Percentiles rank a stretch among this genome's conserved stretches.
These are phyloP conservation scores for Atta cephalotes DNA, from an alignment of 1,140 invertebrate genomes.

Conservation along the genomic window DNA sequence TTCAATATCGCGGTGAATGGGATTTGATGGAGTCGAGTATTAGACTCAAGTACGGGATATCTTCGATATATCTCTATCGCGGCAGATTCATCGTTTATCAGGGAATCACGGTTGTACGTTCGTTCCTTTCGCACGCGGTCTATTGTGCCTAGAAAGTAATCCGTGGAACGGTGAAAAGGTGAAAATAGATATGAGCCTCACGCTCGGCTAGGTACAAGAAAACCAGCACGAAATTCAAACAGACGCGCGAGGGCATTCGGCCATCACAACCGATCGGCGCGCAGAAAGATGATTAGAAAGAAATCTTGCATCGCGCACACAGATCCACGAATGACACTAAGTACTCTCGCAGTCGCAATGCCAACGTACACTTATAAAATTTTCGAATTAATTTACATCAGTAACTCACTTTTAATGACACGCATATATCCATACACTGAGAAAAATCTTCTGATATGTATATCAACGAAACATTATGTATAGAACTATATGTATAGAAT, in stretches of 20 bases:
- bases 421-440: neutral
- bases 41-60: neutral
- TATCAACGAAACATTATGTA: too few relatives aligned
- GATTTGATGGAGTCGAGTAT: slow-evolving; percentile 1
- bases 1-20: neutral
- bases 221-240: slow-evolving; percentile 61
- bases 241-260: slow-evolving; percentile 40
- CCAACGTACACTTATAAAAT: neutral
- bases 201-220: slow-evolving; percentile 65
- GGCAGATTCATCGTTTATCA: slow-evolving; percentile 16
- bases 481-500: too few relatives aligned
- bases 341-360: too few relatives aligned
- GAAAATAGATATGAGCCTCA: slow-evolving; percentile 72
- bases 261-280: slow-evolving; percentile 59
- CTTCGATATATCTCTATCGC: slow-evolving; percentile 20
- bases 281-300: slow-evolving; percentile 12
- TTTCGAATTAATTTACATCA: neutral
- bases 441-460: too few relatives aligned
- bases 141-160: slow-evolving; percentile 79
- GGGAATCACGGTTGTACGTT: slow-evolving; percentile 31
- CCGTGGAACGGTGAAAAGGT: slow-evolving; percentile 74
- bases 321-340: neutral
- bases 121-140: slow-evolving; percentile 40
- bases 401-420: neutral
- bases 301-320: neutral